These are phyloP conservation scores for Saccopteryx bilineata DNA, from an alignment of 2,113 vertebrate genomes.

Conservation along the genomic window DNA sequence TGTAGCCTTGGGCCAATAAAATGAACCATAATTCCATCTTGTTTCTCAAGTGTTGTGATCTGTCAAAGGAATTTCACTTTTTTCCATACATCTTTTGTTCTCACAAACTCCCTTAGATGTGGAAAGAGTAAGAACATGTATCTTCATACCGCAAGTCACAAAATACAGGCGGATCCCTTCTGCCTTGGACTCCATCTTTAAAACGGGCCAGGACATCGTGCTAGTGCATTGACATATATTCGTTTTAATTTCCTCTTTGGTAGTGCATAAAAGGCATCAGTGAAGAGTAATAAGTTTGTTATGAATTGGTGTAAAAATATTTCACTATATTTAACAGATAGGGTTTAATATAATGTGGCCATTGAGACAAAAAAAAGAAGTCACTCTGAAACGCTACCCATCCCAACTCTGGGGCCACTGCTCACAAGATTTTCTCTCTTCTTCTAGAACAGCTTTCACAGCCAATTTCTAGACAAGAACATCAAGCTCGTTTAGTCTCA, in stretches of 20 bases:
- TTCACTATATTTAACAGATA: neutral
- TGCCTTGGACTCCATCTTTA: neutral
- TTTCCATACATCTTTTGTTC: neutral
- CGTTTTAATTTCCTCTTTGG: neutral
- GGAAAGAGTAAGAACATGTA: neutral
- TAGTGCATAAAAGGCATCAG: neutral
- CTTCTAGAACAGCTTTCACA: neutral
- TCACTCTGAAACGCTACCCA: neutral
- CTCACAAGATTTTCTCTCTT: neutral
- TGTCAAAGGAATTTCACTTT: neutral
- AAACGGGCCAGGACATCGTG: neutral
- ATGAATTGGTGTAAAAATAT: neutral
- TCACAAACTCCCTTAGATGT: neutral
- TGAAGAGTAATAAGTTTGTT: neutral
- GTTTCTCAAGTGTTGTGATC: neutral
- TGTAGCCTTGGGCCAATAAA: neutral
- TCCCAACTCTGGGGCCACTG: neutral
- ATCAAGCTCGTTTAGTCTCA: neutral
- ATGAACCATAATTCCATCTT: neutral
- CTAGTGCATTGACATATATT: neutral
- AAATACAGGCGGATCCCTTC: neutral
- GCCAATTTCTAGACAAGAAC: conserved; percentile 31
- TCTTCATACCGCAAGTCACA: neutral
- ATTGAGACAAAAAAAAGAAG: neutral
- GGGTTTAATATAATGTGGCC: neutral